Base-by-base conservation (phyloP, 2,888 invertebrate species). In the Amphipoea oculea region DNA sequence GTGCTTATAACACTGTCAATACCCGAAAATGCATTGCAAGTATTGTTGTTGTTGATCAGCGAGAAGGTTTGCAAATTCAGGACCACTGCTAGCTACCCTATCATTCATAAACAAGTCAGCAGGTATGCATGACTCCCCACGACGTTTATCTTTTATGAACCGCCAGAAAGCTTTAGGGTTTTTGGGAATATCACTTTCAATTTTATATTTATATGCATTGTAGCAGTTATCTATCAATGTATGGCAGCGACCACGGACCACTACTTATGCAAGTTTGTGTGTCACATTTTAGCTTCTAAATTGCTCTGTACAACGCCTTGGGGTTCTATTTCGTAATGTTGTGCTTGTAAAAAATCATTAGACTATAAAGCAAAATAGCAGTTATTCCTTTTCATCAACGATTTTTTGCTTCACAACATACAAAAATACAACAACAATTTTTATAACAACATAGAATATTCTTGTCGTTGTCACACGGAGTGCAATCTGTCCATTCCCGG, bases 401-500 rank as follows among this genome's bases (percentile, higher is more conserved):
- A 48, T 51, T 42, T 40, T 5, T 54, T 54, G 17, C 54, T 36
- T 17, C 2, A 45, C 20, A 60, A 29, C 14, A 20, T 48, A 54
- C 11, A 63, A 75, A 69, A 65, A 72, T 65, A 23, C 2, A 29
- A 14, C 42, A 73, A 23, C 12, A 3, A 67, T 79, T 79, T 73
- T 67, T 63, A 72, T 51, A 71, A 57, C 63, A 66, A 65, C 17
- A 63, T 57, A 75, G 62, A 88, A 78, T 80, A 87, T 86, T 83
- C 73, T 68, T 65, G 73, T 72, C 63, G 72, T 14, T 36, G 77
- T 84, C 83, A 81, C 69, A 72, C 57, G 71, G 67, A 83, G 86
- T 73, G 76, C 80, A 88, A 86, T 86, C 79, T 83, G 82, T 79
- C 86, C 79, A 78, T 81, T 84, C 65, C 54, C 63, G 36, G 60